Percentiles rank a stretch among this genome's conserved stretches.
Conservation (phyloP, 2,797 vertebrate genomes). For the Halcyon smyrnensis region DNA sequence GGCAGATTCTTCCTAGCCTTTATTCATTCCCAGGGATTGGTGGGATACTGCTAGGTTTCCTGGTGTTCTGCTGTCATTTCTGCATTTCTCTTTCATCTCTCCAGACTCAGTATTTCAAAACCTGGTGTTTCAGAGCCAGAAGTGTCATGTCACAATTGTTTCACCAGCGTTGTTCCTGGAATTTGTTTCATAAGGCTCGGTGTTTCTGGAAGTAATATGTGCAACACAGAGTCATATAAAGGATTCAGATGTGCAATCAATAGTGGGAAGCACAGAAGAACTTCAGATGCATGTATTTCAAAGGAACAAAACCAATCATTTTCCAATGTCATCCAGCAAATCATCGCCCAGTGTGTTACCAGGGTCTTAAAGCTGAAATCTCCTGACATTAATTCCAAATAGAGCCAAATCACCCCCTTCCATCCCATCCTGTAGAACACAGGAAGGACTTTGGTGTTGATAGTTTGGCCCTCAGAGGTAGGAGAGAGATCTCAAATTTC, state of each 20-base stretch:
- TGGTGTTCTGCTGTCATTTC: neutral
- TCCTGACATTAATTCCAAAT: neutral
- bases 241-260: neutral
- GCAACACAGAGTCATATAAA: neutral
- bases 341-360: fast-evolving
- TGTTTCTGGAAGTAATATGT: neutral
- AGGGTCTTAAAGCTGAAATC: neutral
- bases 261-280: neutral
- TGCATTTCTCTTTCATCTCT: neutral
- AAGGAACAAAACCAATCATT: neutral
- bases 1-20: neutral
- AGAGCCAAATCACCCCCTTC: neutral
- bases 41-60: neutral
- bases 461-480: neutral
- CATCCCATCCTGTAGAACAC: neutral
- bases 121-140: neutral
- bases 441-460: neutral
- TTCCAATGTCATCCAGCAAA: neutral
- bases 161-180: fast-evolving
- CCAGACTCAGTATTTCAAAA: neutral
- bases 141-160: neutral
- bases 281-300: neutral
- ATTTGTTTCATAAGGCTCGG: neutral
- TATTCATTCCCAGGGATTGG: neutral
- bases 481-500: neutral